Evolutionary conservation across 2,113 vertebrate genomes (phyloP), one percentile per base, ranked within the genome.

Genomic region (Anolis carolinensis): DNA sequence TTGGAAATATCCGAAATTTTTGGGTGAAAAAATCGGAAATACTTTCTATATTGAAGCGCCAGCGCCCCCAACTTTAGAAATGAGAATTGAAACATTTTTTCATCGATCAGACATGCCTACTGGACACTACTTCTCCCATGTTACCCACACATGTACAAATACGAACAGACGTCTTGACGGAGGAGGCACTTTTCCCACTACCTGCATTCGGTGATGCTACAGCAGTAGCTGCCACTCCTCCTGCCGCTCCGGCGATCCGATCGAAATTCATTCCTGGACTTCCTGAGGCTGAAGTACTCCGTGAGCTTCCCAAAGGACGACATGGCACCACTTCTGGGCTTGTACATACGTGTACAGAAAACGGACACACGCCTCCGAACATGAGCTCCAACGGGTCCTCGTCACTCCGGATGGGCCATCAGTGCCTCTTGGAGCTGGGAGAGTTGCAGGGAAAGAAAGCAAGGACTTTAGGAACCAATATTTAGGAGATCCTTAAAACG

Each of bases 271-370:
- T 97, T 97, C 87, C 98, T 97, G 65, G 98, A 98, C 92, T 97
- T 98, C 85, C 97, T 96, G 3, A 97, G 96, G 92, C 96, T 97
- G 96, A 98, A 98, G 96, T 98, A 98, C 88, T 98, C 97, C 18
- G 97, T 98, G 93, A 98, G 97, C 97, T 98, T 98, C 88, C 98
- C 98, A 16, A 98, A 98, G 48, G 97, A 97, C 89, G 98, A 96
- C 98, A 98, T 98, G 91, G 89, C 85, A 87, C 79, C 77, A 2
- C 3, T 0, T 1, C 2, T 2, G 0, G 74, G 78, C 1, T 0
- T 81, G 65, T 77, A 74, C 0, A 89, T 80, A 73, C 73, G 86
- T 0, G 86, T 18, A 86, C 18, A 20, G 77, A 20, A 44, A 84
- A 52, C 79, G 79, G 89, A 62, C 4, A 55, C 0, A 0, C 83